Conservation (phyloP, 2,797 vertebrate genomes). For the Coluber constrictor region DNA sequence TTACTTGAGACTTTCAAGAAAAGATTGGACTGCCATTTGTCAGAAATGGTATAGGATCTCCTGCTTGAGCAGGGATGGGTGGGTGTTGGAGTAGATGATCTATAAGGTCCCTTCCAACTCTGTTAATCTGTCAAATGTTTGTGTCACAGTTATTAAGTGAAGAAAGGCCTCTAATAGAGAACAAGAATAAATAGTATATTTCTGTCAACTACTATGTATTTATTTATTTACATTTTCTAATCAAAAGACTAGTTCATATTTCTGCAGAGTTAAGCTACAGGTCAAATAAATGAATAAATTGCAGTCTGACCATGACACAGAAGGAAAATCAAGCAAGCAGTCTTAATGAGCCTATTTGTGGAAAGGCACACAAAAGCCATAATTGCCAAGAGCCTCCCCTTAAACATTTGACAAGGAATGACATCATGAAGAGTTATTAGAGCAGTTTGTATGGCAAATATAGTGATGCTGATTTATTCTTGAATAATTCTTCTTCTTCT, state of each 20-base stretch:
- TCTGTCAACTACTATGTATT: background rate
- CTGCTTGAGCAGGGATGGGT: accelerated
- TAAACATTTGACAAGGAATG: background rate
- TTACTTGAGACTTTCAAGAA: too few relatives aligned
- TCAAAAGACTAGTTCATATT: background rate
- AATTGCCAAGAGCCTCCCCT: background rate
- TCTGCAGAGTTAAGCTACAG: background rate
- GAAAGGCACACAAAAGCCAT: background rate
- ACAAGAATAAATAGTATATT: background rate
- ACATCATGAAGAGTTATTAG: background rate
- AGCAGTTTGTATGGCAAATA: background rate
- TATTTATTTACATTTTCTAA: background rate
- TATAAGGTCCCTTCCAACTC: too few relatives aligned
- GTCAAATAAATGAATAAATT: background rate
- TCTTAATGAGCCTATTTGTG: background rate
- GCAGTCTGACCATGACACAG: background rate
- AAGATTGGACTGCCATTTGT: too few relatives aligned
- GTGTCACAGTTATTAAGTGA: background rate
- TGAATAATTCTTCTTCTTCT: background rate
- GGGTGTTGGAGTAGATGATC: too few relatives aligned
- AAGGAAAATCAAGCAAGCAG: background rate
- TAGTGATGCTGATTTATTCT: background rate
- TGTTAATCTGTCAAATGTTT: background rate
- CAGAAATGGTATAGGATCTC: too few relatives aligned
- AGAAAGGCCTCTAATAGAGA: background rate